Evolutionary conservation across 2,113 vertebrate species (phyloP), one percentile per base, ranked within the genome.

Genomic region (Rhinoderma darwinii): DNA sequence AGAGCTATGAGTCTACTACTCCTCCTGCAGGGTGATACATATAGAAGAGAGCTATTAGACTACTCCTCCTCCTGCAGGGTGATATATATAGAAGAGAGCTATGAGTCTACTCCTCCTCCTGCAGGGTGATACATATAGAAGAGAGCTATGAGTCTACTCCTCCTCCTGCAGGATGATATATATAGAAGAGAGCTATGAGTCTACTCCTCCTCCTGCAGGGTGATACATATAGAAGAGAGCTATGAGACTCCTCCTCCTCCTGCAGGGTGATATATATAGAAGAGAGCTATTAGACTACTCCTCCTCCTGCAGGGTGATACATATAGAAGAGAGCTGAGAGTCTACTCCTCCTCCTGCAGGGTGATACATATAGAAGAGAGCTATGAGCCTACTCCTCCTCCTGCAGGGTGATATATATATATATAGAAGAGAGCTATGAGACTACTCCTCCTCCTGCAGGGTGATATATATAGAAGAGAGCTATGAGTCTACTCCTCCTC

Each of bases 21-120:
- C 51, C 83, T 22, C 72, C 70, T 84, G 72, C 72, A 84, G 83
- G 83, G 83, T 84, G 70, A 75, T n/a, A 61, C 50, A 27, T n/a
- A n/a, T n/a, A n/a, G n/a, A n/a, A 61, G 10, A 9, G 59, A 27
- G 59, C 59, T 9, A 61, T 9, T 25, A 61, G 59, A 11, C 59
- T n/a, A n/a, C n/a, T 18, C 82, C 82, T 73, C 82, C 66, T 32
- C 44, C 82, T 83, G 66, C 14, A 54, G 82, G 82, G 61, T 50
- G 44, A 70, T 18, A 39, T 4, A 83, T n/a, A n/a, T n/a, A n/a
- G n/a, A n/a, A n/a, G n/a, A 25, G 56, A 59, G 56, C 56, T 25
- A 59, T 25, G 56, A 59, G 56, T 43, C 66, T 32, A 12, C 68
- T 84, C 70, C n/a, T n/a, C n/a, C 83, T 27, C 72, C 70, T 84